Conservation (phyloP, 2,797 vertebrate species). For the Okamejei kenojei region DNA sequence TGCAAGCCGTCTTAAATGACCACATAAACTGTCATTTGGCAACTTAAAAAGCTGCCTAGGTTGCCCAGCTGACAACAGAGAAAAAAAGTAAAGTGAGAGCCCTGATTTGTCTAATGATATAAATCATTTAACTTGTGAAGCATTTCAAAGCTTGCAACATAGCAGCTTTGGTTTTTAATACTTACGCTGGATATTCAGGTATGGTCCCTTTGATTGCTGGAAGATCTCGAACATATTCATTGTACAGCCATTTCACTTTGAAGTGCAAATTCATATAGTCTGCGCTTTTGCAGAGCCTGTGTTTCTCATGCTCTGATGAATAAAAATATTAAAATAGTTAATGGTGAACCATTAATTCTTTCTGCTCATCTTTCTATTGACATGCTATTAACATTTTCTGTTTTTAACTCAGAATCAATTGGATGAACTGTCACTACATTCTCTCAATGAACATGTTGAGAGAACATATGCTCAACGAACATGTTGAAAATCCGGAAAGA, state of each 20-base stretch:
- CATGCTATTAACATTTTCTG: no score
- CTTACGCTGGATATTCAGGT: conserved; percentile 91
- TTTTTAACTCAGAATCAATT: background rate
- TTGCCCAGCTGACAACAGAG: no score
- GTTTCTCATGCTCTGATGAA: conserved; percentile 84
- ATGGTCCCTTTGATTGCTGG: conserved; percentile 70
- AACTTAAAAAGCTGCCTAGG: no score
- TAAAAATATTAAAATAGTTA: conserved; percentile 39
- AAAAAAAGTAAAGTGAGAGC: no score
- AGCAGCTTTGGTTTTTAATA: conserved; percentile 38
- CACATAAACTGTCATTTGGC: no score
- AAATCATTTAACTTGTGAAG: background rate
- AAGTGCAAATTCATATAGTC: conserved; percentile 99
- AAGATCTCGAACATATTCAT: conserved; percentile 85
- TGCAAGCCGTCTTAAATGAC: no score
- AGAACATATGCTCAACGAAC: no score
- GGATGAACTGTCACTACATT: background rate
- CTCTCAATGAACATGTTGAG: no score
- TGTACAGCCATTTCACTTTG: conserved; percentile 97
- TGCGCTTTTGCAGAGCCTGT: conserved; percentile 84
- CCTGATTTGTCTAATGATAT: background rate
- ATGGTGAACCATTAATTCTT: no score
- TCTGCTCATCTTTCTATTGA: no score
- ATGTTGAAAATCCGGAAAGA: no score
- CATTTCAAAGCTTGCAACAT: background rate